A percentile compares a stretch with the other conserved stretches of the same genome.
Evolutionary conservation across 2,113 vertebrate species (phyloP).

Genomic region (Amazona guildingii): DNA sequence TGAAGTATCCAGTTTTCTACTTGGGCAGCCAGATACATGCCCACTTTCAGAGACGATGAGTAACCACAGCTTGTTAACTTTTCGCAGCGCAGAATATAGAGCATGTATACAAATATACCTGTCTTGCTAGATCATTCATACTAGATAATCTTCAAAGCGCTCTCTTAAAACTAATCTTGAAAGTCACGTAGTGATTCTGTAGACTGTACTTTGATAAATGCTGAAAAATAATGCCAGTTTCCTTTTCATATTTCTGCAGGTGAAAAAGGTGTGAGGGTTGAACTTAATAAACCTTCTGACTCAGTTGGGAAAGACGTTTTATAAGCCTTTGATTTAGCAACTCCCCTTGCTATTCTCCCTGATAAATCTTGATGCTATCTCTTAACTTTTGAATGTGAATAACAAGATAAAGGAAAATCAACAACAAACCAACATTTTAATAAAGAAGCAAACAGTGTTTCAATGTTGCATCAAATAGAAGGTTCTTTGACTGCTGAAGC

Average conservation of each 20-base stretch:
- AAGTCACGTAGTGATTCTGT: neutral
- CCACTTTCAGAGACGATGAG: neutral
- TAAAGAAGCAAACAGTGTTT: conserved; percentile 60
- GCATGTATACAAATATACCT: neutral
- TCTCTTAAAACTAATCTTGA: neutral
- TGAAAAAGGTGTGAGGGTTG: conserved; percentile 94
- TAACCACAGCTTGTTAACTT: neutral
- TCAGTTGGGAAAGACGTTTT: conserved; percentile 80
- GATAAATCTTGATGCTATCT: conserved; percentile 58
- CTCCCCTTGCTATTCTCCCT: conserved; percentile 51
- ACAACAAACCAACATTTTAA: conserved; percentile 59
- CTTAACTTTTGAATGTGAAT: conserved; percentile 72
- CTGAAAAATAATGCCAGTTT: neutral
- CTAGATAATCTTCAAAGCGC: neutral
- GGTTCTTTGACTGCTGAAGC: conserved; percentile 70
- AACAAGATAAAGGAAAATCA: conserved; percentile 71
- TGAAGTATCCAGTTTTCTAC: neutral
- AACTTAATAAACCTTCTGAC: conserved; percentile 90
- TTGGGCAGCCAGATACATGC: neutral
- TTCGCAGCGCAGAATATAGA: neutral
- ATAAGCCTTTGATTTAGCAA: conserved; percentile 67
- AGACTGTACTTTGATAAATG: neutral
- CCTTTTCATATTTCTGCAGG: conserved; percentile 68
- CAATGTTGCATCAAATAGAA: conserved; percentile 66
- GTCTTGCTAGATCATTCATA: neutral